These are phyloP conservation scores for Anabacerthia variegaticeps DNA, from an alignment of 2,797 vertebrate genomes.

Conservation along the genomic window DNA sequence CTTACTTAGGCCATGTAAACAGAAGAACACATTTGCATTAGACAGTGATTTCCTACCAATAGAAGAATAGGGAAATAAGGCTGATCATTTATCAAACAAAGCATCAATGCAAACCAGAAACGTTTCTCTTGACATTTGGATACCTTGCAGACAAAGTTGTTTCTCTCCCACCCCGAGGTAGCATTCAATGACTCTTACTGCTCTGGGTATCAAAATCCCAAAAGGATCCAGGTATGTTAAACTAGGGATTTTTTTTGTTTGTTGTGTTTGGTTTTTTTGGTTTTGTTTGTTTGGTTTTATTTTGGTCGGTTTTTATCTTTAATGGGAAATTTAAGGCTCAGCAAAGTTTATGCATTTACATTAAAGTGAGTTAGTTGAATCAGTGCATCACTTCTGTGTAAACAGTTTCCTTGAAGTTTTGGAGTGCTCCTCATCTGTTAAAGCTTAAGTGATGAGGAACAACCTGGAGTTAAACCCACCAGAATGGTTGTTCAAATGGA, in stretches of 20 bases:
- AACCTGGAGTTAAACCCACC: background rate
- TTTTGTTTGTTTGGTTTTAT: background rate
- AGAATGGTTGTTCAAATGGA: background rate
- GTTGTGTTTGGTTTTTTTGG: no score
- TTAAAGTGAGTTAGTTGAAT: background rate
- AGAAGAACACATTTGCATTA: background rate
- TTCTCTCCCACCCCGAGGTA: background rate
- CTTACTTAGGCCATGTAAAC: background rate
- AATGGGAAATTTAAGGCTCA: background rate
- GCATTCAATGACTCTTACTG: background rate
- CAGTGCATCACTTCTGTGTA: background rate
- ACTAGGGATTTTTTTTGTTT: background rate
- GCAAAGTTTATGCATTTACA: background rate
- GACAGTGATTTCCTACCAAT: background rate
- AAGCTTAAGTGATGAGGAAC: background rate
- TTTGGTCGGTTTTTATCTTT: background rate
- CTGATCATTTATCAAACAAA: conserved; percentile 16
- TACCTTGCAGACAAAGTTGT: background rate
- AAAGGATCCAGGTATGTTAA: background rate
- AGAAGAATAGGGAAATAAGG: background rate
- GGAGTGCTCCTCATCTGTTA: background rate
- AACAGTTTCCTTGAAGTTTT: background rate
- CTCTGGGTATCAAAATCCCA: background rate
- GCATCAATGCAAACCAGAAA: background rate
- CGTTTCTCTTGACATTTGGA: background rate